Evolutionary conservation across 2,888 invertebrate genomes (phyloP), one percentile per base, ranked within the genome.

Genomic region (Amblyjoppa fuscipennis): DNA sequence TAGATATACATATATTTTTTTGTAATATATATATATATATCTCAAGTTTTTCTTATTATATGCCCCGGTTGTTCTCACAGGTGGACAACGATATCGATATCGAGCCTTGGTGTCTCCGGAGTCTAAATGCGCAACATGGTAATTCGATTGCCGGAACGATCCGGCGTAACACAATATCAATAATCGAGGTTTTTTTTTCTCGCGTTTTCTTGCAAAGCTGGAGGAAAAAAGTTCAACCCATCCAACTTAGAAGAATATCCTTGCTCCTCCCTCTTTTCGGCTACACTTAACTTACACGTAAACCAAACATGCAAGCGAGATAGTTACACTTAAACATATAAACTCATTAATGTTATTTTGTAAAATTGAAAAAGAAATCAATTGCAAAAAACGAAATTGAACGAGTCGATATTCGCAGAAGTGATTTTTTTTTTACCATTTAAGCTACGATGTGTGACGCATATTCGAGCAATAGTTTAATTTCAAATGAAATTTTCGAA

Each of bases 21-120:
- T 7, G 20, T 28, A 49, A 41, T 41, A 59, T 53, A 56, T 66
- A 71, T 64, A 38, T 81, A 75, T 69, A 61, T 68, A 84, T 81
- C 51, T 81, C 68, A 20, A 73, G 73, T 78, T 80, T 82, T 71
- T 78, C 73, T 82, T 71, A 82, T 68, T 73, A 34, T 74, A 45
- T 59, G 73, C 73, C 80, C 45, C 68, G 73, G 59, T 82, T 66
- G 31, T 80, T 85, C 34, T 81, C 61, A 69, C 61, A 73, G 34
- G 75, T 80, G 76, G 61, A 68, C 70, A 41, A 76, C 16, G 78
- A 79, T 31, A 53, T 74, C 56, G 64, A 68, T 56, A 75, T 74
- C 56, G 64, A 68, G 53, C 71, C 70, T 71, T 13, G 25, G 51
- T 61, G 70, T 82, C 68, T 16, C 20, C 64, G n/a, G 75, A 64